Percentiles rank a stretch among this genome's conserved stretches.
Conservation (phyloP, 2,797 vertebrate species). For the Parauchenoglanis punctatus region DNA sequence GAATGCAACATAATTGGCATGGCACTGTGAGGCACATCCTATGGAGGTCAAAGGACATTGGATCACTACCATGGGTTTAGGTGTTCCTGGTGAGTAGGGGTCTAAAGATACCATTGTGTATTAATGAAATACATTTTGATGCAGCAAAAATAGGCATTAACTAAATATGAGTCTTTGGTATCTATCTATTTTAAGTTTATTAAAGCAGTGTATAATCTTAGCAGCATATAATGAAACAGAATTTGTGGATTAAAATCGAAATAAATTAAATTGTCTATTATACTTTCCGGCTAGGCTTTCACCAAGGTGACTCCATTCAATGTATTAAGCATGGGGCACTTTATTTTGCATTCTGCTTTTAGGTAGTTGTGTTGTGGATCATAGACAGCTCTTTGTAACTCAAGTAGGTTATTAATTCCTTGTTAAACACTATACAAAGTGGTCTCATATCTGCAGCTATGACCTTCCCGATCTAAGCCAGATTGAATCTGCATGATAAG, state of each 20-base stretch:
- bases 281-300: neutral
- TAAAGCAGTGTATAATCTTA: neutral
- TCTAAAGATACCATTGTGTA: neutral
- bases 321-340: neutral
- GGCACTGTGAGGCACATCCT: conserved; percentile 63
- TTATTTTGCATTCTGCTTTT: neutral
- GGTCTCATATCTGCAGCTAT: no score
- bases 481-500: neutral
- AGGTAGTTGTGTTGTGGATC: neutral
- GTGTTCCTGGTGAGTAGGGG: conserved; percentile 76
- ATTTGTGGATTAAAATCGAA: neutral
- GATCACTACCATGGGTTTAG: conserved; percentile 83
- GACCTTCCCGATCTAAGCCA: no score
- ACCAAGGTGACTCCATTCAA: neutral
- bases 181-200: neutral
- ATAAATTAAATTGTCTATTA: neutral
- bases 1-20: conserved; percentile 61
- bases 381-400: neutral
- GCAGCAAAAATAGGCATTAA: neutral
- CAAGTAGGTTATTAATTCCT: neutral
- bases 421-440: neutral
- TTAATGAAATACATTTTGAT: neutral
- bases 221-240: neutral
- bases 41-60: conserved; percentile 89
- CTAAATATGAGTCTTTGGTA: neutral